Percentiles rank a stretch among this genome's conserved stretches.
phyloP scores from a whole-genome alignment of 2,888 invertebrate species.

The Drosophila tanythrix region DNA sequence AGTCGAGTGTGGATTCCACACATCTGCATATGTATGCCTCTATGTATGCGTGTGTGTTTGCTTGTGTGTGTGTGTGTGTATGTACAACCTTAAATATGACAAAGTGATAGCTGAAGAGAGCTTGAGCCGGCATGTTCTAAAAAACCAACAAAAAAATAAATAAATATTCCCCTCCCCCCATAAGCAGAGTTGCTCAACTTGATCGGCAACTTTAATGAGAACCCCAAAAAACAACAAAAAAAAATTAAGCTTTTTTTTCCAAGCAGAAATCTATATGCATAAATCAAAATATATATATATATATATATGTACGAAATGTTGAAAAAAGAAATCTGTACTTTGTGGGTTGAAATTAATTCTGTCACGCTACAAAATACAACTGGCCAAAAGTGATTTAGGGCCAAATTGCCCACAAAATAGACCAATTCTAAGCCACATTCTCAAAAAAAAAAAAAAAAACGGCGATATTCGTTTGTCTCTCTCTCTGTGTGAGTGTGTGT shows the following conservation, averaged over 20 bases:
- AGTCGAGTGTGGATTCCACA: constrained; percentile 15
- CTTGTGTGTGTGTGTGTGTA: neutral
- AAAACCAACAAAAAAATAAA: neutral
- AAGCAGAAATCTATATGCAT: neutral
- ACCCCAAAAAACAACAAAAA: neutral
- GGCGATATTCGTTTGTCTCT: constrained; percentile 28
- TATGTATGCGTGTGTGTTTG: neutral
- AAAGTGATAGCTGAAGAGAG: constrained; percentile 39
- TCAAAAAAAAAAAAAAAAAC: constrained; percentile 13
- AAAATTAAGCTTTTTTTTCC: neutral
- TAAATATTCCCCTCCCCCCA: neutral
- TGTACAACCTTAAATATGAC: constrained; percentile 30
- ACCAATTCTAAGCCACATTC: constrained; percentile 48
- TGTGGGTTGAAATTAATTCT: neutral
- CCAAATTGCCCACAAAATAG: constrained; percentile 36
- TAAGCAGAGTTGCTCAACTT: constrained; percentile 16
- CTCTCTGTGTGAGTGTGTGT: neutral
- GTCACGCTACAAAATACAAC: constrained; percentile 24
- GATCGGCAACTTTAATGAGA: constrained; percentile 21
- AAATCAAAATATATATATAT: constrained; percentile 10
- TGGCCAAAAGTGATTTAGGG: constrained; percentile 60
- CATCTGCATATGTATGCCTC: constrained; percentile 44
- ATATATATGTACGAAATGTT: constrained; percentile 8
- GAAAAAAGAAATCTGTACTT: constrained; percentile 27
- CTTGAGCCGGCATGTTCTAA: constrained; percentile 25